Conservation (phyloP, 1,140 invertebrate species). For the Nylanderia fulva region DNA sequence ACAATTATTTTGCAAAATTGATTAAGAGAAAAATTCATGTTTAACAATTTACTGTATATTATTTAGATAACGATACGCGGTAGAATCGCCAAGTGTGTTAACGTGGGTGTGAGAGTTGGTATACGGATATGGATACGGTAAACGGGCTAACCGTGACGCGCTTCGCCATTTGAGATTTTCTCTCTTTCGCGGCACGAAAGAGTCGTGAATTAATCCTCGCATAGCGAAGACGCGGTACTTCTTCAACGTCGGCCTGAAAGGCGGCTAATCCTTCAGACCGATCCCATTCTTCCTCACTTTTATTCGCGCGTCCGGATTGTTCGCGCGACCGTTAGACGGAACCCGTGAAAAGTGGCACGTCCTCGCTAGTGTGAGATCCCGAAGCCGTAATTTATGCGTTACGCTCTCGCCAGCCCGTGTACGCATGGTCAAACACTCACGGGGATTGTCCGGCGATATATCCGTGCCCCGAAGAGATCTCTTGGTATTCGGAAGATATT, state of each 20-base stretch:
- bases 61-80: neutral
- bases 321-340: conserved; percentile 53
- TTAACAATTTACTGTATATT: conserved; percentile 2
- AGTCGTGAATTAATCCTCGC: conserved; percentile 49
- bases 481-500: conserved; percentile 39
- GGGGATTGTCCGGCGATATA: conserved; percentile 41
- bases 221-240: conserved; percentile 39
- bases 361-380: conserved; percentile 27
- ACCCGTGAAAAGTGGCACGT: conserved; percentile 62
- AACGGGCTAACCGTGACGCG: conserved; percentile 18
- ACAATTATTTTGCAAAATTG: neutral
- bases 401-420: conserved; percentile 35
- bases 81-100: neutral
- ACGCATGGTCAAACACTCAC: conserved; percentile 15
- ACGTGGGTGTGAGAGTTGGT: neutral
- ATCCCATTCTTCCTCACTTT: conserved; percentile 45
- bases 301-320: conserved; percentile 56
- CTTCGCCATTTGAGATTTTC: conserved; percentile 20
- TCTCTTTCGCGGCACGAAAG: conserved; percentile 29
- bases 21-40: neutral
- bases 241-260: conserved; percentile 57
- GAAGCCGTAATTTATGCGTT: conserved; percentile 60
- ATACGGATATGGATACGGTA: neutral
- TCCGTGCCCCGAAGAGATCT: conserved; percentile 6
- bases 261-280: conserved; percentile 50